Percentiles rank a stretch among this genome's conserved stretches.
phyloP scores from a whole-genome alignment of 2,797 vertebrate species.

The Vireo griseus region DNA sequence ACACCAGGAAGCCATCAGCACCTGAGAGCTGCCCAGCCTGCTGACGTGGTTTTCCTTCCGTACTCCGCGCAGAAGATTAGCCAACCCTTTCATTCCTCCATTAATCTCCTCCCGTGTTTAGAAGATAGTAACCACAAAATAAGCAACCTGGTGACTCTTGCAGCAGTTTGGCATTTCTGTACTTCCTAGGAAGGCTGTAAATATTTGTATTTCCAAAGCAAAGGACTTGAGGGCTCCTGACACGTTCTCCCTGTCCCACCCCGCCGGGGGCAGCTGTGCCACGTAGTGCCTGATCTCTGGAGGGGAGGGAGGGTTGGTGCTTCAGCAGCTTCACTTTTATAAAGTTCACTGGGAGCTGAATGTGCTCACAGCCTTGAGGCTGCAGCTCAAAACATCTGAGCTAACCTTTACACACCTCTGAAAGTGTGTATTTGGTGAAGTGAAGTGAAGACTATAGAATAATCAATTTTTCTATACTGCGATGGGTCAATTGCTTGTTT shows the following conservation, averaged over 20 bases:
- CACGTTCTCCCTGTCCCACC: neutral
- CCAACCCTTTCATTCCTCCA: neutral
- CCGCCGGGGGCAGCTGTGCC: neutral
- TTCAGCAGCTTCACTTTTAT: neutral
- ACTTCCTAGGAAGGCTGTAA: neutral
- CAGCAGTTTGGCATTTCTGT: neutral
- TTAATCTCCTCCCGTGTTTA: neutral
- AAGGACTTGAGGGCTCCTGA: neutral
- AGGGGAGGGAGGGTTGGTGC: neutral
- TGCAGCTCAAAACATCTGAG: neutral
- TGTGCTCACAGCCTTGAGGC: neutral
- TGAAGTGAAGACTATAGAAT: slow-evolving; percentile 9
- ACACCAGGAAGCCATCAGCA: neutral
- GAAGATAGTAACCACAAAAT: neutral
- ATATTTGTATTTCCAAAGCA: neutral
- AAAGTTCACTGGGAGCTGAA: neutral
- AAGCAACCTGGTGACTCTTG: neutral
- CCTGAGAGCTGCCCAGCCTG: neutral
- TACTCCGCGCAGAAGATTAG: neutral
- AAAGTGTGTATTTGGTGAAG: slow-evolving; percentile 25
- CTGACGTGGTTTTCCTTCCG: neutral
- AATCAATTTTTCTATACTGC: slow-evolving; percentile 21
- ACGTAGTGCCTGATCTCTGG: neutral
- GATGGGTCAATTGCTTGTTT: slow-evolving; percentile 43
- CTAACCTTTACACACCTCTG: slow-evolving; percentile 1